Conservation (phyloP, 2,113 vertebrate species). For the Willisornis vidua region DNA sequence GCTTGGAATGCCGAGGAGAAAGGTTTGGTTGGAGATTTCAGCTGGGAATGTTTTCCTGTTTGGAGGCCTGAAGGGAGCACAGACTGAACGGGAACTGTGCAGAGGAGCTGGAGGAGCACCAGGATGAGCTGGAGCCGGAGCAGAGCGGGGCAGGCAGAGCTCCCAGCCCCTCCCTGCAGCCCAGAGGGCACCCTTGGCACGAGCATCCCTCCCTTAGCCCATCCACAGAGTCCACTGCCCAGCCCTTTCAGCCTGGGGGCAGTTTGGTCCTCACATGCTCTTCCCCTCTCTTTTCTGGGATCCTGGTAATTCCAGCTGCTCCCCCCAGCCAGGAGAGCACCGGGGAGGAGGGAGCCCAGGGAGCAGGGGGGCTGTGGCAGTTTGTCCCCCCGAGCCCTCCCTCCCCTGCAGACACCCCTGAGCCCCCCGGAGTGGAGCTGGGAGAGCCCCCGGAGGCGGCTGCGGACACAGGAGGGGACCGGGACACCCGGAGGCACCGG, state of each 20-base stretch:
- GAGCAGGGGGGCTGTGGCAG: not conserved
- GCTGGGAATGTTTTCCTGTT: accelerated
- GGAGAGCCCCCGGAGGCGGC: not conserved
- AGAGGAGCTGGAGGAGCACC: not conserved
- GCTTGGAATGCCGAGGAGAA: not conserved
- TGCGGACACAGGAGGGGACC: not conserved
- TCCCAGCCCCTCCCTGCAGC: not conserved
- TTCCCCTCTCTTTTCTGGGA: not conserved
- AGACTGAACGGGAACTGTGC: not conserved
- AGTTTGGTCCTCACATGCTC: not conserved
- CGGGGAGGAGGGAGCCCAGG: not conserved
- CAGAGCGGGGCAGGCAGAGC: not conserved
- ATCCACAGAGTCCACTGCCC: not conserved
- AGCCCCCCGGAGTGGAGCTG: not conserved
- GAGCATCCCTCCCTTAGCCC: not conserved
- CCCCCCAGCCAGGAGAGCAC: not conserved
- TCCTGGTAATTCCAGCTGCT: not conserved
- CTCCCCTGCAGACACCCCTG: not conserved
- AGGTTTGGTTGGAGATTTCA: not conserved
- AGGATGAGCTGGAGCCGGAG: not conserved
- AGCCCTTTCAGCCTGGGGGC: not conserved
- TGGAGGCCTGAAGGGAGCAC: not conserved
- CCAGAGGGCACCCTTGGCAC: not conserved
- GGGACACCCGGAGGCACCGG: not conserved
- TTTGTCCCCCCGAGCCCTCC: not conserved